Percentiles rank a stretch among this genome's conserved stretches.
Evolutionary conservation across 64 coral and sea anemone genomes (phyloP).

Genomic region (Actinia tenebrosa): DNA sequence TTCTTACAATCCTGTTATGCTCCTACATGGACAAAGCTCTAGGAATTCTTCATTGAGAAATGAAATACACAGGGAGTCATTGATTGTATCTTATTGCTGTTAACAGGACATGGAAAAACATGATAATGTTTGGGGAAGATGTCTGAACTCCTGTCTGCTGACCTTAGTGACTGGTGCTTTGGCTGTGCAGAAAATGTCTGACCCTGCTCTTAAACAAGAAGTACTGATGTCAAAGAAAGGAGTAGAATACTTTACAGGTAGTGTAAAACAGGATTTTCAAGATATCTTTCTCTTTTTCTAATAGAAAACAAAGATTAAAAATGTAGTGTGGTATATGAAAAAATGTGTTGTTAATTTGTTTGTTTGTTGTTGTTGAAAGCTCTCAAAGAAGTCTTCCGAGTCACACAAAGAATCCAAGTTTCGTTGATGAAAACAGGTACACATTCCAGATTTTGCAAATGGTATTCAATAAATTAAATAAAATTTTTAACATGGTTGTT

Average conservation of each 20-base stretch:
- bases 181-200: constrained; percentile 64
- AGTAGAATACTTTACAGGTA: constrained; percentile 79
- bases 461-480: not conserved
- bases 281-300: no score
- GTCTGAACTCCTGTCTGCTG: constrained; percentile 81
- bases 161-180: constrained; percentile 73
- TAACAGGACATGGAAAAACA: constrained; percentile 79
- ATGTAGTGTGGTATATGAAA: no score
- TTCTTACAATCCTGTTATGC: no score
- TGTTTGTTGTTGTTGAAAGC: constrained; percentile 31
- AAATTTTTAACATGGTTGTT: not conserved
- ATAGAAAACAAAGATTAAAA: no score
- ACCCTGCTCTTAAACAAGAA: constrained; percentile 61
- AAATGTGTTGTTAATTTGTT: not conserved
- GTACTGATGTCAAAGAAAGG: constrained; percentile 82
- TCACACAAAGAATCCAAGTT: constrained; percentile 63
- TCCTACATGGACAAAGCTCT: no score
- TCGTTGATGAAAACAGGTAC: constrained; percentile 79
- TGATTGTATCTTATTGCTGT: not conserved
- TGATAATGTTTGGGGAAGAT: constrained; percentile 79
- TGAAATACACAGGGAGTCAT: not conserved
- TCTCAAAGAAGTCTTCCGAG: constrained; percentile 73
- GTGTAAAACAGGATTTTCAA: not conserved
- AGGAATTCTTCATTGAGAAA: no score
- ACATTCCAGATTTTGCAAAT: not conserved